These are phyloP conservation scores for Alauda arvensis DNA, from an alignment of 2,797 vertebrate species.

Conservation along the genomic window DNA sequence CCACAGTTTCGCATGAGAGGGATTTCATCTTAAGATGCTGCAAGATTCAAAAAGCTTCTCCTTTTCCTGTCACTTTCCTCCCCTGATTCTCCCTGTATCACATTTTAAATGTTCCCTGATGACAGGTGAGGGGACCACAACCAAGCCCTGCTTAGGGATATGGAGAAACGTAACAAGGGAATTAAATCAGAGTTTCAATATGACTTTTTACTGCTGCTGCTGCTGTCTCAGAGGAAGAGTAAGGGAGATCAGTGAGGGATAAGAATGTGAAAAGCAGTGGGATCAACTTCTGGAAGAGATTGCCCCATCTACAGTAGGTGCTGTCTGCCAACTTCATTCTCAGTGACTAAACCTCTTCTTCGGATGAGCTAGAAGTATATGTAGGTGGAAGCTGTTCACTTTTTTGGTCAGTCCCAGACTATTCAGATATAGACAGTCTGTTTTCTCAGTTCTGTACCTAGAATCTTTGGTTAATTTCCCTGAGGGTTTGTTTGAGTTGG, in stretches of 20 bases:
- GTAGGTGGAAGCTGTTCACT: neutral
- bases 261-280: neutral
- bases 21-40: neutral
- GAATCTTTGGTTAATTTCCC: neutral
- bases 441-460: neutral
- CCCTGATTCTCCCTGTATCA: neutral
- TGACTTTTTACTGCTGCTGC: neutral
- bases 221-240: neutral
- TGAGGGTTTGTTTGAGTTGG: neutral
- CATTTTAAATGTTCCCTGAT: neutral
- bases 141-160: neutral
- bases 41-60: neutral
- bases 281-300: neutral
- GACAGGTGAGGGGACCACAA: neutral
- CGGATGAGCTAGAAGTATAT: neutral
- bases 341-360: neutral
- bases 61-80: neutral
- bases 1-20: neutral
- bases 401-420: neutral
- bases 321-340: neutral
- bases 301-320: neutral
- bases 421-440: neutral
- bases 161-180: rapidly evolving
- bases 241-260: neutral
- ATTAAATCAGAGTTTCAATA: neutral